These are phyloP conservation scores for Distichodus sexfasciatus DNA, from an alignment of 2,797 vertebrate genomes.

Conservation along the genomic window DNA sequence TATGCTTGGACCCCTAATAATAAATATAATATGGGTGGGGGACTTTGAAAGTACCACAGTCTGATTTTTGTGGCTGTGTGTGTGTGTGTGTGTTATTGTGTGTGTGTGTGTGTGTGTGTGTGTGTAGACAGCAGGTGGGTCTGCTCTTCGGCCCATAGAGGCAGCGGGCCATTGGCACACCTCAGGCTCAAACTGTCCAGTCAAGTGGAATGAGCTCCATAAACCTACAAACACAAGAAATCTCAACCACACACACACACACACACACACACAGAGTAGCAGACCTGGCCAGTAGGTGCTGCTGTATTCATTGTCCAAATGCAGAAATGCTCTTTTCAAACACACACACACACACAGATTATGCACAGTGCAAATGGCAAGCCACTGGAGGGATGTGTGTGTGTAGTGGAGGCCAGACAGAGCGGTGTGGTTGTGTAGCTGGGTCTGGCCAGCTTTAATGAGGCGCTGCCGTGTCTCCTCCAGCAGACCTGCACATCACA, in stretches of 20 bases:
- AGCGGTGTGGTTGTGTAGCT: not conserved
- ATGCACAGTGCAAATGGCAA: conserved; percentile 55
- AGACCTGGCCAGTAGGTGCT: conserved; percentile 56
- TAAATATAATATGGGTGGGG: too few relatives aligned
- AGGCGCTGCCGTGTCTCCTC: conserved; percentile 37
- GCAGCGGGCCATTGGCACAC: conserved; percentile 51
- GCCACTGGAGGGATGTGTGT: conserved; percentile 45
- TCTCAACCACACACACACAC: not conserved
- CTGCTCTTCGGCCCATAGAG: conserved; percentile 52
- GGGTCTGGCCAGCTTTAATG: conserved; percentile 52
- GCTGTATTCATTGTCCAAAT: conserved; percentile 54
- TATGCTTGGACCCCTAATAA: too few relatives aligned
- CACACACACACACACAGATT: conserved; percentile 23
- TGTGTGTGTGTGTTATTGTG: not conserved
- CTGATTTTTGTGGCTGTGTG: not conserved
- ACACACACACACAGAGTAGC: not conserved
- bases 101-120: not conserved
- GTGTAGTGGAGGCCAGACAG: conserved; percentile 37
- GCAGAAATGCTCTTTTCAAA: conserved; percentile 5
- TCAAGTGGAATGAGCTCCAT: conserved; percentile 50
- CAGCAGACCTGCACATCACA: conserved; percentile 14
- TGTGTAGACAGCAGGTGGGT: conserved; percentile 28
- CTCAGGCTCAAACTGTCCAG: conserved; percentile 53
- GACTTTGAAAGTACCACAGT: too few relatives aligned
- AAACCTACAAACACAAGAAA: conserved; percentile 3